Conservation (phyloP, 1,140 invertebrate genomes). For the Cephus cinctus region DNA sequence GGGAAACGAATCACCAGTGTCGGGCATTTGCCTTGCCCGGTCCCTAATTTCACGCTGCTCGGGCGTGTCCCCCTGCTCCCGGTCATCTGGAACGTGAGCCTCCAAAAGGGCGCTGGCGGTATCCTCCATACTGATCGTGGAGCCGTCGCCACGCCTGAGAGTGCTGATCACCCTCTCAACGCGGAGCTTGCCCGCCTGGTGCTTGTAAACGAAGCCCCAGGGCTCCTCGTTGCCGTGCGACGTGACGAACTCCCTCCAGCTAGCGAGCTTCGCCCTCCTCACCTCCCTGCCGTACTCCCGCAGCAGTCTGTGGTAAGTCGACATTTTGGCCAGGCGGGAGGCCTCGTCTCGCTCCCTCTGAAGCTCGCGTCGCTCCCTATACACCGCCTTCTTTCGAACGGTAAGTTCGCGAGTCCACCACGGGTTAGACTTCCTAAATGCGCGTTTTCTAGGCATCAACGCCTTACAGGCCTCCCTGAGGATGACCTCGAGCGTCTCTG, state of each 20-base stretch:
- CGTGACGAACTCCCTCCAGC: constrained; percentile 1
- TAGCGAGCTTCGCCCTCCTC: too few relatives aligned
- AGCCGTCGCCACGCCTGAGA: not conserved
- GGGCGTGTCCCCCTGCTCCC: too few relatives aligned
- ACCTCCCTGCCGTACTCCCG: too few relatives aligned
- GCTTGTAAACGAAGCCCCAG: constrained; percentile 1
- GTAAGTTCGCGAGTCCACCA: too few relatives aligned
- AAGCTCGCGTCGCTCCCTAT: not conserved
- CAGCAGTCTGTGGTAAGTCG: too few relatives aligned
- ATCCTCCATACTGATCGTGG: not conserved
- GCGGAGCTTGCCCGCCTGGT: not conserved
- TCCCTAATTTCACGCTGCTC: too few relatives aligned
- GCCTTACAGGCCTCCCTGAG: too few relatives aligned
- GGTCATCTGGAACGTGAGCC: not conserved
- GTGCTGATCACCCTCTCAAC: not conserved
- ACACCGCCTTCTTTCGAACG: not conserved
- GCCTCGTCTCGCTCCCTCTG: not conserved
- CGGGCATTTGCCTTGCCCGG: too few relatives aligned
- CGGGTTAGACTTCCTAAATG: too few relatives aligned
- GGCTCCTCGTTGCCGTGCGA: not conserved
- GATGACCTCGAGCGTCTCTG: too few relatives aligned
- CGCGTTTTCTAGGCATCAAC: too few relatives aligned
- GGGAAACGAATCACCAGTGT: too few relatives aligned
- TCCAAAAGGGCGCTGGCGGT: not conserved
- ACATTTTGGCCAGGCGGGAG: not conserved